phyloP scores from a whole-genome alignment of 1,140 invertebrate species.

The Gryllus bimaculatus region DNA sequence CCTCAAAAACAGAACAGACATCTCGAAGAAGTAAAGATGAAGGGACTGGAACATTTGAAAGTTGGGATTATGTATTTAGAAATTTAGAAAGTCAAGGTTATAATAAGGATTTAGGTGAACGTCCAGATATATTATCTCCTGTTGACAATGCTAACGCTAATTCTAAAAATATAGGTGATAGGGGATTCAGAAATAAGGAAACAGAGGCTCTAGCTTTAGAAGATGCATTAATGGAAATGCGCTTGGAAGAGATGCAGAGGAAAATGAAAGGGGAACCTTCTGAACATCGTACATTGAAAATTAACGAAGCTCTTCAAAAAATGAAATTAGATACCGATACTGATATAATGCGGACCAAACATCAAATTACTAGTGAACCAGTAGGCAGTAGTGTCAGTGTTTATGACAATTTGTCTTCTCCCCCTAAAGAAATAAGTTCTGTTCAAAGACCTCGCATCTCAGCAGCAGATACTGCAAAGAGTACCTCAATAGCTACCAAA shows the following conservation, averaged over 20 bases:
- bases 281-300: slow-evolving; percentile 41
- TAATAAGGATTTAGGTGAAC: slow-evolving; percentile 53
- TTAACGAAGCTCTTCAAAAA: slow-evolving; percentile 42
- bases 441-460: slow-evolving; percentile 7
- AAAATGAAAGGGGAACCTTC: slow-evolving; percentile 32
- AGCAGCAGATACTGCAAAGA: not conserved
- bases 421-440: slow-evolving; percentile 10
- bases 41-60: slow-evolving; percentile 52
- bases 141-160: not conserved
- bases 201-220: slow-evolving; percentile 33
- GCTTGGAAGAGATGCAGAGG: slow-evolving; percentile 32
- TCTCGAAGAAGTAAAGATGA: slow-evolving; percentile 42
- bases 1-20: slow-evolving; percentile 17
- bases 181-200: not conserved
- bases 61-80: slow-evolving; percentile 69
- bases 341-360: not conserved
- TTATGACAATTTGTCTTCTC: slow-evolving; percentile 21
- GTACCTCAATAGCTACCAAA: not conserved
- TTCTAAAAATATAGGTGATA: not conserved
- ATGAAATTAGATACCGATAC: slow-evolving; percentile 35
- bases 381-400: slow-evolving; percentile 17
- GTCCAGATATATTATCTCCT: slow-evolving; percentile 46
- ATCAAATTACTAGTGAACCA: not conserved
- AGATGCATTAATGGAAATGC: slow-evolving; percentile 39
- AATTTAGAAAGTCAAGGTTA: slow-evolving; percentile 64